Evolutionary conservation across 2,113 vertebrate species (phyloP), one percentile per base, ranked within the genome.

Genomic region (Apteryx owenii): DNA sequence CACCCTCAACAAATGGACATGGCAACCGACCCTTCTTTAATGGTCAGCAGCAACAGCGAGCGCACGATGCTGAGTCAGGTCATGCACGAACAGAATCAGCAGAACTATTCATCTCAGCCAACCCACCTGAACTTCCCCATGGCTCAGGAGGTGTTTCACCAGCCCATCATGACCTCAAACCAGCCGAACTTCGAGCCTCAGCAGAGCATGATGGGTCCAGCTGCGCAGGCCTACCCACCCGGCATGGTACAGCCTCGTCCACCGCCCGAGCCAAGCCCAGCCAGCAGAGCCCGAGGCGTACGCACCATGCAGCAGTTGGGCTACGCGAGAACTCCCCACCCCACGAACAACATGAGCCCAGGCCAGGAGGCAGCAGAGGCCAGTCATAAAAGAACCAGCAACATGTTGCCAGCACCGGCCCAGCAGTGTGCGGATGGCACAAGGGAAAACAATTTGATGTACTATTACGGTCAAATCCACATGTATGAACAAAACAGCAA

Each of bases 401-500:
- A 95, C 22, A 65, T 98, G 68, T 81, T 93, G 56, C 89, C 97
- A 0, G 51, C 96, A 9, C 97, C 98, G 7, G 93, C 93, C 25
- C 96, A 96, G 36, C 98, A 98, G 96, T 95, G 97, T 5, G 36
- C 42, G 0, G 96, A 97, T 0, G 96, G 97, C 70, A 62, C 88
- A 1, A 98, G 98, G 91, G 98, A 98, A 61, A 98, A 97, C 95
- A 98, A 83, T 36, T 85, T 98, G 90, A 98, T 99, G 85, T 99
- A 98, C 95, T 99, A 99, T 96, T 99, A 99, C 0, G 99, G 98
- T 76, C 99, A 99, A 95, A 99, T 99, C 96, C 99, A 99, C 90
- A 98, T 99, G 99, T 99, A 99, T 0, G 98, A 99, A 75, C 98
- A 98, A 87, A 96, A 98, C 33, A 96, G 97, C n/a, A 90, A 93